Conservation (phyloP, 2,797 vertebrate genomes). For the Steatocranus sp. region DNA sequence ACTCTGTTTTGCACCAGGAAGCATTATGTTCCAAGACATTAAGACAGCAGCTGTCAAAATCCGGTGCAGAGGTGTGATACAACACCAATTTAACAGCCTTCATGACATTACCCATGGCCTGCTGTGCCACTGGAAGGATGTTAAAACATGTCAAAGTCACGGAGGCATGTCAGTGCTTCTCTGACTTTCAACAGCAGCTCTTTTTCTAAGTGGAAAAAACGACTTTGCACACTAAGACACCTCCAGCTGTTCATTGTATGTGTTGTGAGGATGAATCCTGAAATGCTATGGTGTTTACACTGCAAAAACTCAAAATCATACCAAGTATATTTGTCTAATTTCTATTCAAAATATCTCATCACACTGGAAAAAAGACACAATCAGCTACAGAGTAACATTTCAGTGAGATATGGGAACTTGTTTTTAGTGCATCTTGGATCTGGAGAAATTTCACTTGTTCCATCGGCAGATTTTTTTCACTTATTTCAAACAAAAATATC, state of each 20-base stretch:
- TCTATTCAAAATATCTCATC: rapidly evolving
- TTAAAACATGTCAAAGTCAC: not conserved
- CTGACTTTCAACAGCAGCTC: not conserved
- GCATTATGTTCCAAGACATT: not conserved
- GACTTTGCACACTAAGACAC: not conserved
- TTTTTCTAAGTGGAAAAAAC: rapidly evolving
- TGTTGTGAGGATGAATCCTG: not conserved
- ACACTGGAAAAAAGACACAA: not conserved
- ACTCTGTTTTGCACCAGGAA: not conserved
- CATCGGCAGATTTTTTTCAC: not conserved
- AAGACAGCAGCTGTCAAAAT: not conserved
- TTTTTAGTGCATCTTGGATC: not conserved
- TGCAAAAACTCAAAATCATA: not conserved
- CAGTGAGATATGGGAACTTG: not conserved
- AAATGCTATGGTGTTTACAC: rapidly evolving
- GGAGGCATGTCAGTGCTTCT: not conserved
- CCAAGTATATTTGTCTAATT: not conserved
- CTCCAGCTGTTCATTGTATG: not conserved
- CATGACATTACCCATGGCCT: not conserved
- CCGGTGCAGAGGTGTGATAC: not conserved
- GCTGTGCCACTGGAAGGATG: not conserved
- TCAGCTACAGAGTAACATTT: not conserved
- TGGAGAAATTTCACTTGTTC: not conserved
- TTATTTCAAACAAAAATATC: not conserved
- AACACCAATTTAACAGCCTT: not conserved